phyloP scores from a whole-genome alignment of 2,888 invertebrate genomes.

The Drosophila bunnanda region DNA sequence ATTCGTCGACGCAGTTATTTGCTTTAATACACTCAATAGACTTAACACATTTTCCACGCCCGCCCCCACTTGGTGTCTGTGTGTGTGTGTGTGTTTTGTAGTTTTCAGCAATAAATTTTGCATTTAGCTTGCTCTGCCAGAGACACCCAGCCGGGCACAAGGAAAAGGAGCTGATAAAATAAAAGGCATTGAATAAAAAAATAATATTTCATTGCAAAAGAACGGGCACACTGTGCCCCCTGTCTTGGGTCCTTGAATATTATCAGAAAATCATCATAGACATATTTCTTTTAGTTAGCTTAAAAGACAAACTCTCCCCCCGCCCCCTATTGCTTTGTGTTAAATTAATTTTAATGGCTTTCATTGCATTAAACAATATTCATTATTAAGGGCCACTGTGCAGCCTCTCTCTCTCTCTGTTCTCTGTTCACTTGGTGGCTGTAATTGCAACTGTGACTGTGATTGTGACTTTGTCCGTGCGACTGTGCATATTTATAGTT shows the following conservation, averaged over 20 bases:
- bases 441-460: slow-evolving; percentile 41
- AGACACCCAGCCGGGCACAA: slow-evolving; percentile 41
- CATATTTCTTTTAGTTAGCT: background rate
- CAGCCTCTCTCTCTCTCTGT: background rate
- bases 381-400: slow-evolving; percentile 17
- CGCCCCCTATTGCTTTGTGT: fast-evolving
- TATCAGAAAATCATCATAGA: background rate
- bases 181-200: slow-evolving; percentile 14
- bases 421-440: background rate
- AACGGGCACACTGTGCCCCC: slow-evolving; percentile 21
- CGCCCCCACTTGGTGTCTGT: slow-evolving; percentile 8
- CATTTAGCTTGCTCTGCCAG: slow-evolving; percentile 71
- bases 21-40: slow-evolving; percentile 79
- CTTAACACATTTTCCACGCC: slow-evolving; percentile 77
- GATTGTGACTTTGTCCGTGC: slow-evolving; percentile 26
- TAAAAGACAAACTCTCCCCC: background rate
- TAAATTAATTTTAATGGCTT: background rate
- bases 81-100: slow-evolving; percentile 54
- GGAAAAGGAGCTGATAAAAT: slow-evolving; percentile 27
- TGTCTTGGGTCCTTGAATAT: slow-evolving; percentile 13
- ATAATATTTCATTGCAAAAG: slow-evolving; percentile 34
- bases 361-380: background rate
- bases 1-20: slow-evolving; percentile 76
- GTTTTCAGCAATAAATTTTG: slow-evolving; percentile 77
- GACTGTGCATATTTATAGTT: slow-evolving; percentile 73